phyloP scores from a whole-genome alignment of 2,113 vertebrate species.

The Egretta garzetta region DNA sequence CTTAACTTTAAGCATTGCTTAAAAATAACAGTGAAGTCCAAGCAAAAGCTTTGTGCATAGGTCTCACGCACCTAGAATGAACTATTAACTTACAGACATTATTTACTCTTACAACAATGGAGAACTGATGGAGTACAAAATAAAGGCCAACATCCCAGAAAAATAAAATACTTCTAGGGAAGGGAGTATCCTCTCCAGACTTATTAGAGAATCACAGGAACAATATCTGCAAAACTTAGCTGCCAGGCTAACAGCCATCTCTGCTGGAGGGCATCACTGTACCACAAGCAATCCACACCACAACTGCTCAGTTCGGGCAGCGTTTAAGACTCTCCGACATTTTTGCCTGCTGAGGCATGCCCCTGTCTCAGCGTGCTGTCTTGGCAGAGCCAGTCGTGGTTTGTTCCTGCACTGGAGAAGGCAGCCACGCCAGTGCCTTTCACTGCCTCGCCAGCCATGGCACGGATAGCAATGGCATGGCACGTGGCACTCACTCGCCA shows the following conservation, averaged over 20 bases:
- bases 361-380: accelerated
- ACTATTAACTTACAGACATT: not conserved
- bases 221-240: not conserved
- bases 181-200: not conserved
- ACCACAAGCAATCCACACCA: not conserved
- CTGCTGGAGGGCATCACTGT: not conserved
- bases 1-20: not conserved
- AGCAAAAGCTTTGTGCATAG: not conserved
- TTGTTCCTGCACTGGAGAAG: not conserved
- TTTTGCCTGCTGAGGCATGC: accelerated
- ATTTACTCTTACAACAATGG: not conserved
- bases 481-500: accelerated
- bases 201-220: not conserved
- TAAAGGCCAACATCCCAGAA: not conserved
- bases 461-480: accelerated
- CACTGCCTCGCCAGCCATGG: not conserved
- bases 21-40: not conserved
- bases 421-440: accelerated
- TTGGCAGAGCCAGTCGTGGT: not conserved
- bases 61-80: not conserved
- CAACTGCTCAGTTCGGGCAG: not conserved
- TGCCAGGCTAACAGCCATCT: not conserved
- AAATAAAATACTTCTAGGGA: not conserved
- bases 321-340: accelerated
- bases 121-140: not conserved